phyloP scores from a whole-genome alignment of 2,888 invertebrate species.

The Microctonus brassicae region DNA sequence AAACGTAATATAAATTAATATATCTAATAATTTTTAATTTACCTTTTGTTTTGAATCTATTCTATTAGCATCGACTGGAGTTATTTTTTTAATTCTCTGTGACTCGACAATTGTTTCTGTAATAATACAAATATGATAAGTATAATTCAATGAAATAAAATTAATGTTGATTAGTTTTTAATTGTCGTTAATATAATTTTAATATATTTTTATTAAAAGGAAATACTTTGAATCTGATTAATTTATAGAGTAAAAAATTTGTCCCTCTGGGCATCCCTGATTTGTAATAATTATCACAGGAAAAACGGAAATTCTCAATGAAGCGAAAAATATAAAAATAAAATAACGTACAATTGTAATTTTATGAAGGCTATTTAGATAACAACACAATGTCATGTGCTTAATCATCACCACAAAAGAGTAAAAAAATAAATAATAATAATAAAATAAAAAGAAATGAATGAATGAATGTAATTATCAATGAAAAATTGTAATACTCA shows the following conservation, averaged over 20 bases:
- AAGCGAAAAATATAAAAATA: background rate
- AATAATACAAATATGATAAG: background rate
- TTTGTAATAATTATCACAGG: background rate
- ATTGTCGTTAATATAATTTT: background rate
- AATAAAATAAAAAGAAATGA: background rate
- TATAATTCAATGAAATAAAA: background rate
- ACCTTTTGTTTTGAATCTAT: conserved; percentile 69
- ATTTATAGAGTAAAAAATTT: background rate
- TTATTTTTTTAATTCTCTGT: conserved; percentile 13
- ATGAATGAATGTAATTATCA: background rate
- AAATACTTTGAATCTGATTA: background rate
- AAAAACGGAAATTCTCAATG: conserved; percentile 2
- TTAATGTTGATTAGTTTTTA: background rate
- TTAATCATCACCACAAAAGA: no score
- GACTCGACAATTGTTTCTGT: background rate
- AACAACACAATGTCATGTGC: background rate
- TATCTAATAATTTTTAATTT: conserved; percentile 56
- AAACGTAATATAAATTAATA: conserved; percentile 6
- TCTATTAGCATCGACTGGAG: conserved; percentile 25
- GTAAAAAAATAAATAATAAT: no score
- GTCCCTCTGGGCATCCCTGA: background rate
- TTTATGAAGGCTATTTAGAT: background rate
- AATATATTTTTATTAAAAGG: background rate
- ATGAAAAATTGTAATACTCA: background rate
- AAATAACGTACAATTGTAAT: background rate